These are phyloP conservation scores for Pterostichus madidus DNA, from an alignment of 2,888 invertebrate genomes.

Conservation along the genomic window DNA sequence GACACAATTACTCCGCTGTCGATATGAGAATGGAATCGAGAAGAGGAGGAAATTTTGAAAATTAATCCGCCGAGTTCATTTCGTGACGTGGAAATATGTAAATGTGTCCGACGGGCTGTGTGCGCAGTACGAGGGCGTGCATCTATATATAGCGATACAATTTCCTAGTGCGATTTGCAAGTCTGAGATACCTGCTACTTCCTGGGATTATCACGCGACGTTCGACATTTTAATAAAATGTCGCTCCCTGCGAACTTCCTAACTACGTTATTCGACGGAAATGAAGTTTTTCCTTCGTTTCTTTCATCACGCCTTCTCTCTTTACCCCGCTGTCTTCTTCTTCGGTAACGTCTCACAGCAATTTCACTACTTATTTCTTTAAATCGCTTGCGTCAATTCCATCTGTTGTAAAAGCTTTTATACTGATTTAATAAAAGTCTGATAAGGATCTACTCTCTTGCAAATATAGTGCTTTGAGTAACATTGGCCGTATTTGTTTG, in stretches of 20 bases:
- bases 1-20: constrained; percentile 21
- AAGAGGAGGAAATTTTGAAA: constrained; percentile 31
- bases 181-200: constrained; percentile 68
- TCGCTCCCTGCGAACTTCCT: constrained; percentile 65
- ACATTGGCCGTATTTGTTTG: too few species aligned
- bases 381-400: constrained; percentile 38
- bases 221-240: constrained; percentile 69
- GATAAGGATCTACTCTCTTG: too few species aligned
- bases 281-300: constrained; percentile 64
- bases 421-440: background rate
- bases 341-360: background rate
- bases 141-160: constrained; percentile 62
- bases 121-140: background rate
- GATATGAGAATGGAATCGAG: constrained; percentile 1
- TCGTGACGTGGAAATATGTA: constrained; percentile 56
- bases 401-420: constrained; percentile 21
- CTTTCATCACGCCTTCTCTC: constrained; percentile 27
- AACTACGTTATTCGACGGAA: constrained; percentile 66
- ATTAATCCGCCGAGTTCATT: constrained; percentile 51
- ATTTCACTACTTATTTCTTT: constrained; percentile 53
- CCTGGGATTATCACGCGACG: constrained; percentile 67
- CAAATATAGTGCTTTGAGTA: too few species aligned
- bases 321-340: background rate
- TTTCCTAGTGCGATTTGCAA: constrained; percentile 68
- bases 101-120: constrained; percentile 5